Percentiles rank a stretch among this genome's conserved stretches.
phyloP scores from a whole-genome alignment of 2,797 vertebrate species.

The Halcyon leucocephala region DNA sequence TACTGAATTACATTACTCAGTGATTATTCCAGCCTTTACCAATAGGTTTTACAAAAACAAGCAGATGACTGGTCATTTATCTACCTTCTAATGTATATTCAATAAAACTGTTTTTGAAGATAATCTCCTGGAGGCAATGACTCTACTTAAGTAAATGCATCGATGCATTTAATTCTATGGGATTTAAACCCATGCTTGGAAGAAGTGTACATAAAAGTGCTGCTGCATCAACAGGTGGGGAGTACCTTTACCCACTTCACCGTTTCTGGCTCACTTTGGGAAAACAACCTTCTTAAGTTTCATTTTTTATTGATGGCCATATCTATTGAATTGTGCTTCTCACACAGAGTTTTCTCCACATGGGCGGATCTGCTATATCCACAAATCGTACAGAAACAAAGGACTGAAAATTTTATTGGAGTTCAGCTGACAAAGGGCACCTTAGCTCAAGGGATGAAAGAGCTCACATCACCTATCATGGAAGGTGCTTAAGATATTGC shows the following conservation, averaged over 20 bases:
- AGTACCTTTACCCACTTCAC: neutral
- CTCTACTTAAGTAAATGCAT: neutral
- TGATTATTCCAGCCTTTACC: neutral
- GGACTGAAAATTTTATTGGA: neutral
- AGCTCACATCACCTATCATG: fast-evolving
- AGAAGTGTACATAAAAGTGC: neutral
- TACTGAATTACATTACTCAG: neutral
- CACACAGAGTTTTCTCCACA: neutral
- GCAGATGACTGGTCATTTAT: neutral
- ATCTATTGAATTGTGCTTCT: neutral
- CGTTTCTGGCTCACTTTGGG: neutral
- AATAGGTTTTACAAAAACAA: neutral
- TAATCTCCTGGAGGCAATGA: neutral
- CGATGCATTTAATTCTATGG: neutral
- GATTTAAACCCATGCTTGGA: neutral
- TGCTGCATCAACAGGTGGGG: neutral
- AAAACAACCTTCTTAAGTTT: neutral
- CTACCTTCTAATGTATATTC: neutral
- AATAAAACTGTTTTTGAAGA: neutral
- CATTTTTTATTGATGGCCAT: neutral
- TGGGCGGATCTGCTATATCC: neutral
- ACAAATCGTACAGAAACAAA: neutral
- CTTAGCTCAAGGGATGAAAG: neutral
- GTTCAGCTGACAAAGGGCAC: neutral
- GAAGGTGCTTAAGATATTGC: neutral